phyloP scores from a whole-genome alignment of 2,797 vertebrate species.

The Pyrrhura leucotis region DNA sequence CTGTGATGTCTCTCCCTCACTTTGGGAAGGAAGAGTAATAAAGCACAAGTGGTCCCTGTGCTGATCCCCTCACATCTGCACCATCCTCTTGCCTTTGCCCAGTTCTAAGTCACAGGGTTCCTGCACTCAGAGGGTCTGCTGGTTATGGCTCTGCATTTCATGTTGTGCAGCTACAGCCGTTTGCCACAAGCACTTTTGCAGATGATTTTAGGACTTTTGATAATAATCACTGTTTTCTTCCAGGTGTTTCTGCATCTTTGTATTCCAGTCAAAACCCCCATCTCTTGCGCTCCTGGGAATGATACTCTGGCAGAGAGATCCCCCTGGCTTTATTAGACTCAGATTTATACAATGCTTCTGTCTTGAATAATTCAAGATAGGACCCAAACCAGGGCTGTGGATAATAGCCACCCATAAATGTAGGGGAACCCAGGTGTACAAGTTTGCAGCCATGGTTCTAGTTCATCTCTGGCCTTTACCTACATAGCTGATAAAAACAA shows the following conservation, averaged over 20 bases:
- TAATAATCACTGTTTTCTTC: slow-evolving; percentile 1
- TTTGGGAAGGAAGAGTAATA: background rate
- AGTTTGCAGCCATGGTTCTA: background rate
- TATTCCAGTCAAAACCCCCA: background rate
- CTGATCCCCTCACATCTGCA: background rate
- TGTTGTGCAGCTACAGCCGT: background rate
- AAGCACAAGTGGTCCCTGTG: background rate
- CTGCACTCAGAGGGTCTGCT: background rate
- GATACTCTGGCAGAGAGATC: background rate
- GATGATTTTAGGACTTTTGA: background rate
- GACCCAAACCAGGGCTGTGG: background rate
- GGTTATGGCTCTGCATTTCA: background rate
- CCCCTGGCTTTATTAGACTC: background rate
- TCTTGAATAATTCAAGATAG: background rate
- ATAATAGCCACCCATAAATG: background rate
- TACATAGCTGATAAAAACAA: background rate
- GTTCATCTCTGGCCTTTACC: background rate
- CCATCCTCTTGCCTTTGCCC: background rate
- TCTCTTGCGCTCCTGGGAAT: background rate
- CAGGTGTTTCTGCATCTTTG: background rate
- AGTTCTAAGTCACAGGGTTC: background rate
- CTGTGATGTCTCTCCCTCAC: background rate
- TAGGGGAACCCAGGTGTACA: background rate
- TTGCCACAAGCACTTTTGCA: background rate
- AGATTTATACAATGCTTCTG: background rate